Evolutionary conservation across 2,113 vertebrate genomes (phyloP), one percentile per base, ranked within the genome.

Genomic region (Cyprinus carpio): DNA sequence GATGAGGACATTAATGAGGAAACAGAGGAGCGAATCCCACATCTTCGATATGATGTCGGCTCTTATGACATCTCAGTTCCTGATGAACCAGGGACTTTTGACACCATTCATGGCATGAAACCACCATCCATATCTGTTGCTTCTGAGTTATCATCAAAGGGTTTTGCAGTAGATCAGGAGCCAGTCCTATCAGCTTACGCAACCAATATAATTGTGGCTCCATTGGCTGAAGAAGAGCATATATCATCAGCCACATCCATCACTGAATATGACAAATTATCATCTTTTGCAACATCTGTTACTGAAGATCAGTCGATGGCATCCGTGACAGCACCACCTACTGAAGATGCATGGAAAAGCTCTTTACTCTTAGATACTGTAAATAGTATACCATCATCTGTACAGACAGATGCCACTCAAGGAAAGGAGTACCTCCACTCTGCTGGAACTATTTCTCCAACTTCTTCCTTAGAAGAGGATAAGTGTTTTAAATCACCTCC

Each of bases 1-100:
- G 97, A 99, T 83, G 97, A 99, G 87, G 98, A 99, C 91, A 98
- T 98, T 84, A 97, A 98, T 0, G 98, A 99, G 9, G 98, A 99
- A 40, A 93, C 95, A 0, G 97, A 98, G 83, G 97, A 98, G 65
- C 94, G 95, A 83, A 95, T 97, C 60, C 95, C 95, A 75, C 97
- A 96, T 71, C 92, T 98, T 72, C 95, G 94, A 81, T 96, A 97
- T 15, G 96, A 97, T 75, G 92, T 96, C 72, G 93, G 90, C 77
- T 90, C 95, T 0, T 97, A 96, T 77, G 96, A 97, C 69, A 91
- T 97, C 86, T 96, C 97, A 23, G 96, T 96, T 81, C 95, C 97
- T 5, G 97, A 97, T 64, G 93, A 94, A 64, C 93, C 96, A 1
- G 93, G 93, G 62, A 93, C 95, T 31, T 97, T 98, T 88, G 96